Percentiles rank a stretch among this genome's conserved stretches.
Conservation (phyloP, 2,888 invertebrate species). For the Patella caerulea region DNA sequence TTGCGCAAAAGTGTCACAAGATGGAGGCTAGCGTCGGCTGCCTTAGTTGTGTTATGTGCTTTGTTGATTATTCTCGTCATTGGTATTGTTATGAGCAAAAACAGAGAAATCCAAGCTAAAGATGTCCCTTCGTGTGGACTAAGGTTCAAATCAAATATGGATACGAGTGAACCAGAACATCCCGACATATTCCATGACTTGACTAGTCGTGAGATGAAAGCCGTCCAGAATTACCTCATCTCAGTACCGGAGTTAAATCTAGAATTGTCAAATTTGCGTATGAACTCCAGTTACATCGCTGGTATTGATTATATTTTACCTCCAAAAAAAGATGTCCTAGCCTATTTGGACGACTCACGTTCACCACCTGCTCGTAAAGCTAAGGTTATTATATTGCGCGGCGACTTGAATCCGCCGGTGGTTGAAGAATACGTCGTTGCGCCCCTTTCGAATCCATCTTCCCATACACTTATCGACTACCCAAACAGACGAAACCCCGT, state of each 20-base stretch:
- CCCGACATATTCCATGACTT: constrained; percentile 41
- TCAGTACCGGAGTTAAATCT: constrained; percentile 32
- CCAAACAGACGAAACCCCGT: constrained; percentile 27
- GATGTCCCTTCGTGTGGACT: not conserved
- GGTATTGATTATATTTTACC: constrained; percentile 40
- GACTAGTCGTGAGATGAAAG: constrained; percentile 33
- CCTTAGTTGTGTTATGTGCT: not conserved
- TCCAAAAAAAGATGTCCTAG: constrained; percentile 38
- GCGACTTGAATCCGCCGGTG: constrained; percentile 46
- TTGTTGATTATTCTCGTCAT: not conserved
- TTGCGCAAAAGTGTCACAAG: not conserved
- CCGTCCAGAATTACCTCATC: constrained; percentile 27
- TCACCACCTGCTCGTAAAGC: constrained; percentile 50
- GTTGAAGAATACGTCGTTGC: constrained; percentile 27
- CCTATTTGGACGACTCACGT: constrained; percentile 35
- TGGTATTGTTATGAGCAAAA: not conserved
- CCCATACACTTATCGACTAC: constrained; percentile 19
- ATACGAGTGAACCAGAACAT: constrained; percentile 28
- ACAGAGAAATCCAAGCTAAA: not conserved
- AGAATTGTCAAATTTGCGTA: constrained; percentile 18
- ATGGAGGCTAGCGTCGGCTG: not conserved
- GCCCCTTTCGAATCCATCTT: constrained; percentile 39
- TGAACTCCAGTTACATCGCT: constrained; percentile 35
- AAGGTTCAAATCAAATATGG: constrained; percentile 20
- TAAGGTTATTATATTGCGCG: constrained; percentile 52